Evolutionary conservation across 2,797 vertebrate species (phyloP).

Genomic region (Galaxias olidus): DNA sequence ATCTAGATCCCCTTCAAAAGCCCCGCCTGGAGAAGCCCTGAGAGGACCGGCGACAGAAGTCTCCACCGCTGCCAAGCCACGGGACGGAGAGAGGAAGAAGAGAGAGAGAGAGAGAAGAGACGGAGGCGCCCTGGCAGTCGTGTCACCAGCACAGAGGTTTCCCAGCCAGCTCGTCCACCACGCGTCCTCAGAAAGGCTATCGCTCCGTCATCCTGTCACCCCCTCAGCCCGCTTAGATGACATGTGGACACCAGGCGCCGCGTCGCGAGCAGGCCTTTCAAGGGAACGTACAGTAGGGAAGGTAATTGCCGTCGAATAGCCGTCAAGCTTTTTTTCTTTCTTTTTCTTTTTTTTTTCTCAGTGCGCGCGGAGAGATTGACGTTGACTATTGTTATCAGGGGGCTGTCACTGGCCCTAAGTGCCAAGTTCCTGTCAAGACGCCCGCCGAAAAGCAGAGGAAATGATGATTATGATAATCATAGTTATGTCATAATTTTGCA

Average conservation of each 20-base stretch:
- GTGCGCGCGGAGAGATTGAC: constrained; percentile 3
- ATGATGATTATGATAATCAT: constrained; percentile 3
- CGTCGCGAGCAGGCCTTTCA: too few relatives aligned
- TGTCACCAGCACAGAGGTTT: constrained; percentile 30
- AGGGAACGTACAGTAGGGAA: too few relatives aligned
- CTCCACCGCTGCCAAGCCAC: constrained; percentile 38
- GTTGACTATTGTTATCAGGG: constrained; percentile 15
- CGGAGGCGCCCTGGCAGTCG: constrained; percentile 24
- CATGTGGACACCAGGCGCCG: too few relatives aligned
- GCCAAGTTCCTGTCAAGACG: constrained; percentile 2
- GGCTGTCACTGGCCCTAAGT: background rate
- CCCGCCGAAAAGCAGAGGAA: constrained; percentile 2
- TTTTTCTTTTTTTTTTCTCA: too few relatives aligned
- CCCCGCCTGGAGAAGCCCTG: constrained; percentile 11
- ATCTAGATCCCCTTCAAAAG: constrained; percentile 49
- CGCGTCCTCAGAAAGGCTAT: constrained; percentile 36
- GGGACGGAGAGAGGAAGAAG: too few relatives aligned
- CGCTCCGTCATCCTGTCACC: too few relatives aligned
- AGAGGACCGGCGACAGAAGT: constrained; percentile 40
- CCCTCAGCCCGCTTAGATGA: too few relatives aligned
- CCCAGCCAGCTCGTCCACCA: constrained; percentile 31
- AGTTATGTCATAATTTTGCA: constrained; percentile 17
- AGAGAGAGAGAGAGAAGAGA: too few relatives aligned
- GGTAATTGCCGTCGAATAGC: too few relatives aligned
- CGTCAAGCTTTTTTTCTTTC: too few relatives aligned